Evolutionary conservation across 2,888 invertebrate species (phyloP), one percentile per base, ranked within the genome.

Genomic region (Chaetogeoica ovagalla): DNA sequence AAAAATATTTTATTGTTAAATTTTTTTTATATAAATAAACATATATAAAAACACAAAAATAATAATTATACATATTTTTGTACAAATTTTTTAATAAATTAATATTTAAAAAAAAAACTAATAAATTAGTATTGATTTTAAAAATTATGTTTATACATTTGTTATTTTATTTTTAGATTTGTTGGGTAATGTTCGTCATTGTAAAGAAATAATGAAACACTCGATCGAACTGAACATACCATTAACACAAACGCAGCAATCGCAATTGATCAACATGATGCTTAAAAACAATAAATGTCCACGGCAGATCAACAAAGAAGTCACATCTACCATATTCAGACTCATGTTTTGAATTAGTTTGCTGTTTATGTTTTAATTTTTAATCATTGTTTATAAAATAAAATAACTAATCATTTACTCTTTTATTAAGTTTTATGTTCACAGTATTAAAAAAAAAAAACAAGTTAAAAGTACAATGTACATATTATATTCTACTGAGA

Each of bases 191-290:
- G 69, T 66, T 23, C 30, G 39, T 13, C 76, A 63, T 39, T 83
- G 83, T n/a, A 73, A 69, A 30, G 82, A 83, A 81, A 82, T 83
- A 39, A 69, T 83, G 60, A 82, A 75, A 81, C 55, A 82, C 39
- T 83, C 83, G 1, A 52, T 75, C 43, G 68, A 60, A 71, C 19
- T 82, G 39, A 81, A 83, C 55, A 37, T 79, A 57, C 81, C 83
- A 52, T 71, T 83, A 30, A 69, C 81, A 43, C 65, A 82, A 70
- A 62, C 66, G 65, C 83, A 83, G 60, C 77, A 83, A 65, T 57
- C 71, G 52, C 82, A 65, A 65, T 79, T 82, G 48, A 77, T 82
- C 65, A 71, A 79, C 37, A 71, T 79, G 62, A 43, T 82, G n/a
- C 30, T 82, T 9, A 62, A 81, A 9, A 81, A 82, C 39, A 71